Percentiles rank a stretch among this genome's conserved stretches.
Evolutionary conservation across 64 coral and sea anemone genomes (phyloP).

Genomic region (Stylophora pistillata): DNA sequence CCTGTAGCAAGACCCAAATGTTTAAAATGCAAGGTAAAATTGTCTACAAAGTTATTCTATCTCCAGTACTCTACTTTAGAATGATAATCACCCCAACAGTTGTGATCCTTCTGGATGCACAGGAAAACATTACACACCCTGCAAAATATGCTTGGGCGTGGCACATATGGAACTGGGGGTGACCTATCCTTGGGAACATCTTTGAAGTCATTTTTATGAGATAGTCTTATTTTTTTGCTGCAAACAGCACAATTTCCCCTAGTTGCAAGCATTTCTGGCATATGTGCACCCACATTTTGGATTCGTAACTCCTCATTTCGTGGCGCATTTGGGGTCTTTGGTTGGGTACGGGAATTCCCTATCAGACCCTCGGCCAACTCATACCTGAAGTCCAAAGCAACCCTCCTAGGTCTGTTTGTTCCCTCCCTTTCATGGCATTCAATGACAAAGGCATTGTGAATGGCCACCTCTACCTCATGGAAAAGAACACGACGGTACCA

Average conservation of each 20-base stretch:
- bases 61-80: slow-evolving; percentile 51
- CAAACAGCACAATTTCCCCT: slow-evolving; percentile 61
- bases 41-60: slow-evolving; percentile 23
- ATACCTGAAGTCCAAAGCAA: slow-evolving; percentile 54
- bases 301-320: slow-evolving; percentile 54
- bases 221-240: slow-evolving; percentile 30
- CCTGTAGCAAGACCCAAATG: slow-evolving; percentile 6
- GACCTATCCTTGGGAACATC: slow-evolving; percentile 42
- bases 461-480: slow-evolving; percentile 56
- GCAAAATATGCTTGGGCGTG: slow-evolving; percentile 59
- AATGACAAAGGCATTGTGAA: slow-evolving; percentile 66
- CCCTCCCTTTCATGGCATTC: slow-evolving; percentile 50
- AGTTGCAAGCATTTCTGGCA: slow-evolving; percentile 32
- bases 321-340: slow-evolving; percentile 27
- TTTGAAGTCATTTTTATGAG: slow-evolving; percentile 28
- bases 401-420: slow-evolving; percentile 16
- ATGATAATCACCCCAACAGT: slow-evolving; percentile 61
- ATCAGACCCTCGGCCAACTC: slow-evolving; percentile 59
- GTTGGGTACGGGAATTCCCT: slow-evolving; percentile 24
- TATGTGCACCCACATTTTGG: slow-evolving; percentile 48
- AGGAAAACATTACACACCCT: slow-evolving; percentile 49
- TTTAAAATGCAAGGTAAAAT: slow-evolving; percentile 20
- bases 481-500: slow-evolving; percentile 38
- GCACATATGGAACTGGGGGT: slow-evolving; percentile 30
- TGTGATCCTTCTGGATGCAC: slow-evolving; percentile 60